A percentile compares a stretch with the other conserved stretches of the same genome.
phyloP scores from a whole-genome alignment of 1,140 invertebrate species.

The Archivesica marissinica region DNA sequence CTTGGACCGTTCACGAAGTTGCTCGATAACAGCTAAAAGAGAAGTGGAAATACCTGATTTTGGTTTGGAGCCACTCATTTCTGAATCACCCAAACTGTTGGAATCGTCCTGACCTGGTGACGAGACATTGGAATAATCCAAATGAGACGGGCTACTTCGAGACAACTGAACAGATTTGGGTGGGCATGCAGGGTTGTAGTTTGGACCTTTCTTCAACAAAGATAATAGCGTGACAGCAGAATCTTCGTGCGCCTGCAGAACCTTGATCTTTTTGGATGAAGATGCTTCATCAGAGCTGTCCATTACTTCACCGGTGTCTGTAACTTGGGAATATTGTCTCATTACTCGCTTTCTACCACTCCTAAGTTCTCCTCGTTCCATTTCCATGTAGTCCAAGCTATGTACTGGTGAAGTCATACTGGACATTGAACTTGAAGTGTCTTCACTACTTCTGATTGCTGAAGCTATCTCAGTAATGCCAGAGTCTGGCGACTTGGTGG shows the following conservation, averaged over 20 bases:
- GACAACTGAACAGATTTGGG: conserved; percentile 5
- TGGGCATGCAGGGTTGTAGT: conserved; percentile 68
- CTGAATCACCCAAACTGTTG: conserved; percentile 46
- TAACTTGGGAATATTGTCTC: neutral
- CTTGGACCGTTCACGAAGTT: conserved; percentile 79
- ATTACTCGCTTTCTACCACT: neutral
- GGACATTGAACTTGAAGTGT: neutral
- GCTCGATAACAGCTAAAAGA: conserved; percentile 83
- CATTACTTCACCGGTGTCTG: neutral
- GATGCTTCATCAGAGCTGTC: neutral
- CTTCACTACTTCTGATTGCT: conserved; percentile 10
- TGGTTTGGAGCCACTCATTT: conserved; percentile 56
- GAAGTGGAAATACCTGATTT: conserved; percentile 82
- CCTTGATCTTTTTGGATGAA: conserved; percentile 37
- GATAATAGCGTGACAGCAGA: conserved; percentile 76
- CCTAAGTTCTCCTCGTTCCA: neutral
- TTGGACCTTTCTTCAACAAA: conserved; percentile 74
- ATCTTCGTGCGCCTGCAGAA: conserved; percentile 68
- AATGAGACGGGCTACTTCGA: neutral
- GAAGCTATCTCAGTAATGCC: conserved; percentile 62
- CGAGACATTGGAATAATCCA: conserved; percentile 28
- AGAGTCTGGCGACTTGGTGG: conserved; percentile 61
- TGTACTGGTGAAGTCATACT: conserved; percentile 2
- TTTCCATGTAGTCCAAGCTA: neutral
- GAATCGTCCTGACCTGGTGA: conserved; percentile 55